These are phyloP conservation scores for Pedetes capensis DNA, from an alignment of 2,113 vertebrate species.

Conservation along the genomic window DNA sequence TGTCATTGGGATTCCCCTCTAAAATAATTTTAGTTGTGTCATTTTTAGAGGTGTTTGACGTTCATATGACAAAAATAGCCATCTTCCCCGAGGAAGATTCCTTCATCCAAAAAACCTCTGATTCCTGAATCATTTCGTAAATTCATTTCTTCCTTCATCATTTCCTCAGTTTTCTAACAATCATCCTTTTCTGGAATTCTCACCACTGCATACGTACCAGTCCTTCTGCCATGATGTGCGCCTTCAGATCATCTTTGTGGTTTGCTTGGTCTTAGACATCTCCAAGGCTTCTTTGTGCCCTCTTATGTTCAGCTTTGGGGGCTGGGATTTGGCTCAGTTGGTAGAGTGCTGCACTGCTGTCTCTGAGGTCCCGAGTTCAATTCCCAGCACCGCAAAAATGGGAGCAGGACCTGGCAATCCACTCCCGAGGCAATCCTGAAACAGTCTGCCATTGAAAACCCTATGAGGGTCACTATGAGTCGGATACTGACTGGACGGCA, in stretches of 20 bases:
- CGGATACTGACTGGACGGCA: too few relatives aligned
- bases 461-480: too few relatives aligned
- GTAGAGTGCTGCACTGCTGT: too few relatives aligned
- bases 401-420: too few relatives aligned
- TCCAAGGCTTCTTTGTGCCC: not conserved
- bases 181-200: not conserved
- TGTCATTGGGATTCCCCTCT: not conserved
- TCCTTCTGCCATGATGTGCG: not conserved
- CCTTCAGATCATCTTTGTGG: not conserved
- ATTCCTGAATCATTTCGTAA: not conserved
- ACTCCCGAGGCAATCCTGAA: too few relatives aligned
- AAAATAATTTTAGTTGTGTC: not conserved
- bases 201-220: not conserved
- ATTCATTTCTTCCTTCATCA: not conserved
- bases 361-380: too few relatives aligned
- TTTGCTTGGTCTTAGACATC: not conserved
- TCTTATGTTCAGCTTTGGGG: too few relatives aligned
- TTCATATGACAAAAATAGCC: not conserved
- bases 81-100: not conserved
- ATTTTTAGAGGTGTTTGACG: not conserved
- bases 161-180: conserved; percentile 5
- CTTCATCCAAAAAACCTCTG: not conserved
- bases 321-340: too few relatives aligned
- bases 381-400: too few relatives aligned
- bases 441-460: too few relatives aligned